Evolutionary conservation across 2,888 invertebrate species (phyloP), one percentile per base, ranked within the genome.

Genomic region (Salpingus planirostris): DNA sequence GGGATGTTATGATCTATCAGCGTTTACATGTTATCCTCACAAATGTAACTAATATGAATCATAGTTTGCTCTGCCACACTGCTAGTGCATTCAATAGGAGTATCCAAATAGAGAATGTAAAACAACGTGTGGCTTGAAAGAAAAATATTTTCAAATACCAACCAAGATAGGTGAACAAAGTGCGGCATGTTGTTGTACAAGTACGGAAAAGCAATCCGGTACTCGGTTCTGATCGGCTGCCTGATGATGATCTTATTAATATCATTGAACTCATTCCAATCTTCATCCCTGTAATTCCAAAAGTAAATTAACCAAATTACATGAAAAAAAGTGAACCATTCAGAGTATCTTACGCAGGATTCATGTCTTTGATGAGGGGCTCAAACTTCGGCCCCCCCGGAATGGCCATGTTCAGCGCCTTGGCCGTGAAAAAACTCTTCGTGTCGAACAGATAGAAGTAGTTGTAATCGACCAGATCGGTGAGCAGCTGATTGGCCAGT

Each of bases 221-320:
- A 99, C 65, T 99, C 98, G 0, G 98, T 99, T 42, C 98, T 76
- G 47, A 99, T 90, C 2, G 97, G 97, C 59, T 98, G 97, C 5
- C 98, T 74, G 50, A 99, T 98, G 43, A 99, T 99, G 53, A 99
- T 97, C 69, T 99, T 99, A 65, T 99, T 98, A 49, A 99, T 98
- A 59, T 99, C 98, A 69, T 99, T 99, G 59, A 99, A 99, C 68
- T 99, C 98, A 68, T 99, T 99, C 98, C 98, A 99, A 64, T 99
- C 98, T 68, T 99, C 98, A 69, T 99, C 98, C 2, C 91, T 85
- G 52, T 11, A 68, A 62, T 36, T 44, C 41, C 21, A 18, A 14
- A 41, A 37, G 32, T 31, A 23, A 36, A 31, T 18, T 28, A 15
- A 25, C 23, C 11, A 8, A 2, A 33, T 10, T 15, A 24, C 11